These are phyloP conservation scores for Leptopterna dolabrata DNA, from an alignment of 2,888 invertebrate genomes.

Conservation along the genomic window DNA sequence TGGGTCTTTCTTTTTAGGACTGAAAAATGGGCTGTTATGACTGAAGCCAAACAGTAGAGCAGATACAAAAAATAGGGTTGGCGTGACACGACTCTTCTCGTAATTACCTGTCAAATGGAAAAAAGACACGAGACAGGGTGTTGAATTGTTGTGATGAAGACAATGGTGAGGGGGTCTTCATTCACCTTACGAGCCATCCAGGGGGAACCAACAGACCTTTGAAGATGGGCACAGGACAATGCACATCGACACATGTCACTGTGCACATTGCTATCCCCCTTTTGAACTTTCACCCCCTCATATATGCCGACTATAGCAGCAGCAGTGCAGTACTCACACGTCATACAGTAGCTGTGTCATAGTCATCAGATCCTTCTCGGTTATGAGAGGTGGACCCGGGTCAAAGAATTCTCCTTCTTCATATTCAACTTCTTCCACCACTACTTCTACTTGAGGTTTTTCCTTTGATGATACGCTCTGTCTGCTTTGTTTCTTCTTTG, in stretches of 20 bases:
- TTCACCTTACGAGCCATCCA: neutral
- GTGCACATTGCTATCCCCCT: neutral
- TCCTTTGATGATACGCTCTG: neutral
- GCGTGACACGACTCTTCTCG: neutral
- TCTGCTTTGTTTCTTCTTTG: neutral
- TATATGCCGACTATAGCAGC: neutral
- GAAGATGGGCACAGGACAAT: neutral
- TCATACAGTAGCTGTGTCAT: conserved; percentile 32
- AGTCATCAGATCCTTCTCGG: conserved; percentile 40
- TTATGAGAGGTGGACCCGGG: conserved; percentile 40
- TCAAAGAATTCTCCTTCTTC: conserved; percentile 33
- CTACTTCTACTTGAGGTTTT: neutral
- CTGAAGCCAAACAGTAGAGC: neutral
- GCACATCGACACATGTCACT: neutral
- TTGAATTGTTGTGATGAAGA: neutral
- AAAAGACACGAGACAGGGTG: neutral
- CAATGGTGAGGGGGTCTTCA: neutral
- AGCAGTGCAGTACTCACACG: conserved; percentile 19
- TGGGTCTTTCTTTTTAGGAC: too few relatives aligned
- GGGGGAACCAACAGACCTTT: neutral
- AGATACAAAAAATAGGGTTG: neutral
- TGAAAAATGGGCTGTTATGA: too few relatives aligned
- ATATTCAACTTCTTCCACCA: neutral
- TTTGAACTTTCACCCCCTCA: neutral
- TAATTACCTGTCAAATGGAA: conserved; percentile 14